Evolutionary conservation across 1,140 invertebrate species (phyloP).

Genomic region (Magallana gigas): DNA sequence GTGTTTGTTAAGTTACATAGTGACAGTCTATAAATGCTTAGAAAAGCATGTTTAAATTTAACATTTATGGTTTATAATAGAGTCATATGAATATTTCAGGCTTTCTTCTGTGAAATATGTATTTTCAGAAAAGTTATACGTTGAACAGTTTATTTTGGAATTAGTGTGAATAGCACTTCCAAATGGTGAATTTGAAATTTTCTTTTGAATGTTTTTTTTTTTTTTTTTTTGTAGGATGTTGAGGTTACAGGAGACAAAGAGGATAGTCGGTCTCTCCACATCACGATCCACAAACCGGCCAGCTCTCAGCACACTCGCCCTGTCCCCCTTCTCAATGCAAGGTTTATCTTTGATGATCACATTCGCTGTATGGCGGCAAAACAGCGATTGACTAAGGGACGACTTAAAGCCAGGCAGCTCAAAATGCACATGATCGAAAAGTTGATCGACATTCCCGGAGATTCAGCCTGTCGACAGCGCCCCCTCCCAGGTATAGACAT

Average conservation of each 20-base stretch:
- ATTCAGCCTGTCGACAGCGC: conserved; percentile 50
- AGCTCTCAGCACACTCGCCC: conserved; percentile 72
- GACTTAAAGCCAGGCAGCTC: conserved; percentile 90
- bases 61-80: no score
- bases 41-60: no score
- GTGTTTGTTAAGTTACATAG: no score
- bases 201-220: no score
- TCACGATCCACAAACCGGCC: conserved; percentile 93
- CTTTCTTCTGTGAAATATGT: no score
- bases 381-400: conserved; percentile 89
- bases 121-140: no score
- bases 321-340: conserved; percentile 89
- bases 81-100: no score
- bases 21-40: no score
- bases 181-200: no score
- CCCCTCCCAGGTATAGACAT: conserved; percentile 67
- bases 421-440: conserved; percentile 94
- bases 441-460: conserved; percentile 88
- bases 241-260: conserved; percentile 94
- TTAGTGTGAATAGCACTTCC: no score
- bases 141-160: no score
- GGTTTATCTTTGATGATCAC: conserved; percentile 99
- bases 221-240: conserved; percentile 81
- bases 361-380: conserved; percentile 97
- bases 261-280: conserved; percentile 95